Conservation (phyloP, 2,113 vertebrate genomes). For the Zapornia atra region DNA sequence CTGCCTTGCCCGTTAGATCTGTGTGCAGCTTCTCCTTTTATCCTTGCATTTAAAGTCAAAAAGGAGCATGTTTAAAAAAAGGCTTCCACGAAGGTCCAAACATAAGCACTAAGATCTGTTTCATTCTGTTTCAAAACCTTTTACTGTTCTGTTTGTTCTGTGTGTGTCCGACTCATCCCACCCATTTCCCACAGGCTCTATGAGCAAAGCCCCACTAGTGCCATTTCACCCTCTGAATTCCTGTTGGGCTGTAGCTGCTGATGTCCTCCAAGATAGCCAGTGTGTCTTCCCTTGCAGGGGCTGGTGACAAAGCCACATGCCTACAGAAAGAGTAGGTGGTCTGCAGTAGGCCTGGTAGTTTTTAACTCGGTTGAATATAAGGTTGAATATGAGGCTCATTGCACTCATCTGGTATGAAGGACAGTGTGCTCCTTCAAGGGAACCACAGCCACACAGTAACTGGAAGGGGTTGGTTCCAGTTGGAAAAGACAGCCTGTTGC, state of each 20-base stretch:
- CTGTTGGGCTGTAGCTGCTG: background rate
- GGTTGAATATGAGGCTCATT: background rate
- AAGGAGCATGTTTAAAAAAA: background rate
- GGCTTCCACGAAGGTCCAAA: background rate
- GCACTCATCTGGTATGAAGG: background rate
- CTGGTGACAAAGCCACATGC: background rate
- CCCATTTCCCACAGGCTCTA: background rate
- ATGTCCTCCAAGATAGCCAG: background rate
- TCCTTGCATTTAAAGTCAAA: background rate
- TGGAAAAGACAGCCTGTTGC: background rate
- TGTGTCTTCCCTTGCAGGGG: background rate
- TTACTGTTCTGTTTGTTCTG: conserved; percentile 45
- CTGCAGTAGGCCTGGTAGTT: background rate
- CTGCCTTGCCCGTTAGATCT: background rate
- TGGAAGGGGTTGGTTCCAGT: background rate
- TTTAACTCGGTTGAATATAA: background rate
- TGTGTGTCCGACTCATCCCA: conserved; percentile 38
- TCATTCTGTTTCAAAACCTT: conserved; percentile 41
- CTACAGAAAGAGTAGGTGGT: background rate
- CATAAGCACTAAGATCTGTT: conserved; percentile 19
- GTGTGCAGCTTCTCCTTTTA: conserved; percentile 15
- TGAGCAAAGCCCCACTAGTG: background rate
- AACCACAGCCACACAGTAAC: background rate
- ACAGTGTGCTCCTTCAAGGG: background rate
- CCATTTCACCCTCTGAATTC: background rate